Evolutionary conservation across 2,888 invertebrate species (phyloP).

Genomic region (Timandra comae): DNA sequence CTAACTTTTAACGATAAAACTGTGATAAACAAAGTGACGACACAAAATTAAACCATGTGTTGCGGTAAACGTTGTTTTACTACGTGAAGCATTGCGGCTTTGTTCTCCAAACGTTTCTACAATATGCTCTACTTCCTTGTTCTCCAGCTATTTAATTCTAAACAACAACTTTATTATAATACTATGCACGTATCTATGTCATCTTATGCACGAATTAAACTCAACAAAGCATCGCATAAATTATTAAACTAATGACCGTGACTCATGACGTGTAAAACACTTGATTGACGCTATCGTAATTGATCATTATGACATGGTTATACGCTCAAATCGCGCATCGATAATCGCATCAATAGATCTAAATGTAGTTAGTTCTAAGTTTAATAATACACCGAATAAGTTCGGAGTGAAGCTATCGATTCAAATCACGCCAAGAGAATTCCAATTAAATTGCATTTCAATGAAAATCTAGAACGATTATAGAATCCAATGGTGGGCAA

Average conservation of each 20-base stretch:
- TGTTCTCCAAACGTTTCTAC: no score
- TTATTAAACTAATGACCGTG: no score
- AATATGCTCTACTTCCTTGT: no score
- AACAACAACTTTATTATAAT: no score
- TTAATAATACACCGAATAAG: slow-evolving; percentile 17
- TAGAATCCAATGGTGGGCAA: slow-evolving; percentile 64
- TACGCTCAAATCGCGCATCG: background rate
- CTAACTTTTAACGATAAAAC: slow-evolving; percentile 15
- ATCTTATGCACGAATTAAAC: no score
- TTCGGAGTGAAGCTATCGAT: slow-evolving; percentile 47
- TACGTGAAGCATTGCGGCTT: no score
- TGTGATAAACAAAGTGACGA: slow-evolving; percentile 14
- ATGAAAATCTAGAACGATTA: slow-evolving; percentile 67
- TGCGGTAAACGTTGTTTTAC: slow-evolving; percentile 13
- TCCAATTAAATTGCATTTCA: slow-evolving; percentile 70
- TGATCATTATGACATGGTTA: background rate
- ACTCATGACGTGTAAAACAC: no score
- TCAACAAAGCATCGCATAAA: no score
- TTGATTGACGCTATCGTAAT: slow-evolving; percentile 1
- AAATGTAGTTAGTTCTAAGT: background rate
- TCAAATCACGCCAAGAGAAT: slow-evolving; percentile 50
- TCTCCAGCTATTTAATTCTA: no score
- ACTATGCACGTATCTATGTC: no score
- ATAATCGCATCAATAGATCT: background rate
- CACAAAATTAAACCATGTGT: slow-evolving; percentile 10